phyloP scores from a whole-genome alignment of 92 coral and sea anemone genomes.

The Scolanthus callimorphus region DNA sequence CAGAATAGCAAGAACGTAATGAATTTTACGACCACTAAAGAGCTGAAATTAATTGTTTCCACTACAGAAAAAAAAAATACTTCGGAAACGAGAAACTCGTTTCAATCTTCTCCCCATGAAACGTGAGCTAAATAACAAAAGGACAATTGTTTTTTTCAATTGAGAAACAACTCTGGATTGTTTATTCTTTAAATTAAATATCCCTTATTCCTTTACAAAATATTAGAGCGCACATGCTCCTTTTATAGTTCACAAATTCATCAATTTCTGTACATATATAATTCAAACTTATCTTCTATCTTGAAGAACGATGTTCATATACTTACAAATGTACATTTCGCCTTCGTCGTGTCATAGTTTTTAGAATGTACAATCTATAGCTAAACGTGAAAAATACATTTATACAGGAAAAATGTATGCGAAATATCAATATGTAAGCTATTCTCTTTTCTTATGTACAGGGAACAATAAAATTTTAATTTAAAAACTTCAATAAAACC shows the following conservation, averaged over 20 bases:
- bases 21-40: too few relatives aligned
- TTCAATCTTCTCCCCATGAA: too few relatives aligned
- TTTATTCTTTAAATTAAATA: slow-evolving; percentile 2
- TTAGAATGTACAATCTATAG: background rate
- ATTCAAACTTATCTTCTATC: slow-evolving; percentile 4
- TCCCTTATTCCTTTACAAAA: slow-evolving; percentile 2
- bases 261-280: slow-evolving; percentile 22
- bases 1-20: too few relatives aligned
- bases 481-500: background rate
- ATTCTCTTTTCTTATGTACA: background rate
- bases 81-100: too few relatives aligned
- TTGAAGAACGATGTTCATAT: slow-evolving; percentile 3
- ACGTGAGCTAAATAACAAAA: too few relatives aligned
- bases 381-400: slow-evolving; percentile 2
- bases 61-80: too few relatives aligned
- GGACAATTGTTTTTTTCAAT: too few relatives aligned
- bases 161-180: too few relatives aligned
- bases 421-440: background rate
- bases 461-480: background rate
- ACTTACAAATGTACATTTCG: slow-evolving; percentile 1
- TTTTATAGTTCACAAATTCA: slow-evolving; percentile 9
- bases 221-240: background rate
- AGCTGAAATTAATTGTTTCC: too few relatives aligned
- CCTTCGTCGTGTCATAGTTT: too few relatives aligned
- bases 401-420: slow-evolving; percentile 4